A percentile compares a stretch with the other conserved stretches of the same genome.
These are phyloP conservation scores for Falco biarmicus DNA, from an alignment of 2,797 vertebrate species.

Conservation along the genomic window DNA sequence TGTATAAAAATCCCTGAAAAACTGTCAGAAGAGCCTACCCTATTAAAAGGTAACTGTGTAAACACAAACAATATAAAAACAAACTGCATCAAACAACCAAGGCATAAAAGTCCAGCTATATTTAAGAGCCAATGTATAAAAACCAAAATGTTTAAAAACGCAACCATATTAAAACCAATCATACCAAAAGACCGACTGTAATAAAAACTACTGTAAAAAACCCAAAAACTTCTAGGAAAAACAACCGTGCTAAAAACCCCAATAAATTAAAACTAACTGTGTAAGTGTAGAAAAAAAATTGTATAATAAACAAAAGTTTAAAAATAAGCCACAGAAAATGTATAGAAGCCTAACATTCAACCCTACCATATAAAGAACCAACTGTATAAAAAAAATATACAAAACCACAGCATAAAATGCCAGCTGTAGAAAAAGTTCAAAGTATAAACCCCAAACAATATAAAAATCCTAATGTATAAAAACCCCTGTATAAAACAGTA, in stretches of 20 bases:
- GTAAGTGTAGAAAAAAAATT: background rate
- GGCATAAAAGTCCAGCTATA: background rate
- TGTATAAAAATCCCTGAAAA: background rate
- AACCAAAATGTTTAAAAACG: background rate
- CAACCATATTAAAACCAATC: background rate
- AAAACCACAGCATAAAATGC: background rate
- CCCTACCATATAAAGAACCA: background rate
- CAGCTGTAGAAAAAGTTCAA: background rate
- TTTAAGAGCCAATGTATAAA: background rate
- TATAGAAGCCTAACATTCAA: background rate
- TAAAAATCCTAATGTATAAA: background rate
- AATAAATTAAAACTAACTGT: background rate
- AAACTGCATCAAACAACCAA: background rate
- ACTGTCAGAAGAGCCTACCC: background rate
- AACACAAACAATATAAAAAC: background rate
- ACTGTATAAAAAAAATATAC: background rate
- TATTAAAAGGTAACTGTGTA: background rate
- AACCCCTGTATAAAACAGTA: accelerated
- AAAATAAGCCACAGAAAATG: background rate
- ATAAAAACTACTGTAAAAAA: background rate
- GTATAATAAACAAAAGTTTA: background rate
- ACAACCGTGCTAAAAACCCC: background rate
- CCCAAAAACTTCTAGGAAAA: background rate
- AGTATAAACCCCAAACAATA: background rate
- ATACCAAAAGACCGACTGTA: background rate